Evolutionary conservation across 1,140 invertebrate genomes (phyloP), one percentile per base, ranked within the genome.

Genomic region (Ceratina australensis): DNA sequence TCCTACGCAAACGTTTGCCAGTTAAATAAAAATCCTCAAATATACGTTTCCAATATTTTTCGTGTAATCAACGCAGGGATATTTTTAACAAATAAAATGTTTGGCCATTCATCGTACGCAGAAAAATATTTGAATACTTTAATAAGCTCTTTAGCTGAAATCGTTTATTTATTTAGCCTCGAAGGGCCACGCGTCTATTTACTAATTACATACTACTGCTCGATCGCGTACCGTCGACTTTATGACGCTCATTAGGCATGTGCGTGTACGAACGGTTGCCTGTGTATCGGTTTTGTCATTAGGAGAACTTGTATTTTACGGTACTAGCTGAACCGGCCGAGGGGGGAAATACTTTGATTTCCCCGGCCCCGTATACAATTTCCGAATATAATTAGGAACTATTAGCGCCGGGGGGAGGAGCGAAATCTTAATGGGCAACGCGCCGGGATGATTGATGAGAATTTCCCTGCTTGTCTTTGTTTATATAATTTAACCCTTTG

Each of bases 251-350:
- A 78, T 78, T 72, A 78, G 59, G 49, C 18, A 49, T 63, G 47
- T 13, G 75, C 16, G 67, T 63, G 16, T 16, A 13, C 28, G 22
- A 26, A 24, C 50, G 15, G 15, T 49, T 72, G 10, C 22, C 33
- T 24, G 50, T 24, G 50, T 72, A 72, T 78, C 52, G 76, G 68
- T 64, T 64, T 72, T 78, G 69, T 78, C 76, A 78, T 78, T 78
- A 78, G 60, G 50, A 26, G 24, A 26, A 72, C 33, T 72, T 65
- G 49, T 72, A 72, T 65, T 78, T 65, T 33, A 54, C 12, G 49
- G n/a, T 22, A 15, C 15, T 4, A 65, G 59, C 47, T 33, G 18
- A 2, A 52, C 22, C n/a, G n/a, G 61, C 2, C 33, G 16, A 0
- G 2, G 18, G 8, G 13, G 5, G 15, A 8, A 72, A 63, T 65